phyloP scores from a whole-genome alignment of 2,888 invertebrate genomes.

The Drosophila anomalata region DNA sequence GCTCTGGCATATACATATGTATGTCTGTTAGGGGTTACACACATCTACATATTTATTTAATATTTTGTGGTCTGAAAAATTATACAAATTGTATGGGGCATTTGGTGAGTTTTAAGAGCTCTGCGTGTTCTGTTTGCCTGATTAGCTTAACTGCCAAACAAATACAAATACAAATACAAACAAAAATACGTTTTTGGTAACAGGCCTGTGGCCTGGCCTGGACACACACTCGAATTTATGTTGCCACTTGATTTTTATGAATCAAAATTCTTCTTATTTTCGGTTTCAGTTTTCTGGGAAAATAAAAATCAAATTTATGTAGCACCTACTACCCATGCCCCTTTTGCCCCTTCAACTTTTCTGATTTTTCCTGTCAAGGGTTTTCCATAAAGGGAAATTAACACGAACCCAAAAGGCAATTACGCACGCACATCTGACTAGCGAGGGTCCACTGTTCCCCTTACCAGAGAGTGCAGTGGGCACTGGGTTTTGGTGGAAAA shows the following conservation, averaged over 20 bases:
- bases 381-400: constrained; percentile 54
- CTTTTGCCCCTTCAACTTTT: neutral
- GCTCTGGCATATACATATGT: constrained; percentile 17
- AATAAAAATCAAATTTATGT: constrained; percentile 72
- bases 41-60: constrained; percentile 57
- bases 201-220: neutral
- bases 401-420: constrained; percentile 68
- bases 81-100: constrained; percentile 67
- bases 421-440: constrained; percentile 61
- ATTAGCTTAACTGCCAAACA: constrained; percentile 39
- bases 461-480: constrained; percentile 6
- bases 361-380: constrained; percentile 31
- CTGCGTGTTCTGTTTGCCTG: constrained; percentile 74
- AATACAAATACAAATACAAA: constrained; percentile 8
- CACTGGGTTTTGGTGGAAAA: neutral
- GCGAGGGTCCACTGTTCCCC: constrained; percentile 14
- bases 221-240: constrained; percentile 59
- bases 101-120: constrained; percentile 71
- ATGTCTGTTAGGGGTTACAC: constrained; percentile 18
- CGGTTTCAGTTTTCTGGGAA: constrained; percentile 58
- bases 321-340: constrained; percentile 40
- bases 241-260: constrained; percentile 64
- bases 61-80: constrained; percentile 65
- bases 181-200: constrained; percentile 62
- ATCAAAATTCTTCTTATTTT: constrained; percentile 64